Conservation (phyloP, 1,140 invertebrate genomes). For the Ectropis grisescens region DNA sequence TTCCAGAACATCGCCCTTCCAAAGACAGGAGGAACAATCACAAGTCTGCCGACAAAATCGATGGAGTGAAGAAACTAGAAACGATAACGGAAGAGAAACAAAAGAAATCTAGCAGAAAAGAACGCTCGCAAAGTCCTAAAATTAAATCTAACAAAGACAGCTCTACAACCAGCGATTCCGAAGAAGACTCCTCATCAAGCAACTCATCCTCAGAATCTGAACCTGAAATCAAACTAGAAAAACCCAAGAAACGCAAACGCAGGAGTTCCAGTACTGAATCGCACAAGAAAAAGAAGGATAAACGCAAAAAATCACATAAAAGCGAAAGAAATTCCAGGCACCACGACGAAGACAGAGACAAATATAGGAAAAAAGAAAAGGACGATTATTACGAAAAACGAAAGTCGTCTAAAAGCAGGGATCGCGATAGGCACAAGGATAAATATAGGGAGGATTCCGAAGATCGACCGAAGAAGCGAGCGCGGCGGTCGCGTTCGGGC, state of each 20-base stretch:
- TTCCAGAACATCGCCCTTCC: slow-evolving; percentile 30
- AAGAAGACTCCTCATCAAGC: slow-evolving; percentile 35
- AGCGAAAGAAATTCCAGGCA: slow-evolving; percentile 32
- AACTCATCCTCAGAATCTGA: slow-evolving; percentile 30
- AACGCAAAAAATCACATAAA: slow-evolving; percentile 34
- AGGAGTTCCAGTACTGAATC: slow-evolving; percentile 34
- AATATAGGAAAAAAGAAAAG: slow-evolving; percentile 33
- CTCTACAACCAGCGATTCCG: slow-evolving; percentile 35
- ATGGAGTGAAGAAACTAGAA: slow-evolving; percentile 31
- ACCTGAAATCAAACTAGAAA: slow-evolving; percentile 22
- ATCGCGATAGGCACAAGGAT: slow-evolving; percentile 33
- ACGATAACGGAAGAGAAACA: slow-evolving; percentile 35
- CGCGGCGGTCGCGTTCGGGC: slow-evolving; percentile 37
- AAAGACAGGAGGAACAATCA: slow-evolving; percentile 41
- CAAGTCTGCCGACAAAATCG: slow-evolving; percentile 36
- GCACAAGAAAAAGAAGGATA: slow-evolving; percentile 31
- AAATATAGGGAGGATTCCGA: slow-evolving; percentile 47
- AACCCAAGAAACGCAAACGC: slow-evolving; percentile 42
- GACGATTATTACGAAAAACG: slow-evolving; percentile 36
- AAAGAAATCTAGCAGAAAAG: slow-evolving; percentile 34
- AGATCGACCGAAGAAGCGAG: slow-evolving; percentile 33
- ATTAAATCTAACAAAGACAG: slow-evolving; percentile 26
- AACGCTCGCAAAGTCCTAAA: slow-evolving; percentile 48
- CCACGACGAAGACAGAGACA: slow-evolving; percentile 33
- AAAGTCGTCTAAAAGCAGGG: slow-evolving; percentile 32